A percentile compares a stretch with the other conserved stretches of the same genome.
Evolutionary conservation across 53 echinoderm and acorn worm genomes (phyloP).

Genomic region (Arbacia lixula): DNA sequence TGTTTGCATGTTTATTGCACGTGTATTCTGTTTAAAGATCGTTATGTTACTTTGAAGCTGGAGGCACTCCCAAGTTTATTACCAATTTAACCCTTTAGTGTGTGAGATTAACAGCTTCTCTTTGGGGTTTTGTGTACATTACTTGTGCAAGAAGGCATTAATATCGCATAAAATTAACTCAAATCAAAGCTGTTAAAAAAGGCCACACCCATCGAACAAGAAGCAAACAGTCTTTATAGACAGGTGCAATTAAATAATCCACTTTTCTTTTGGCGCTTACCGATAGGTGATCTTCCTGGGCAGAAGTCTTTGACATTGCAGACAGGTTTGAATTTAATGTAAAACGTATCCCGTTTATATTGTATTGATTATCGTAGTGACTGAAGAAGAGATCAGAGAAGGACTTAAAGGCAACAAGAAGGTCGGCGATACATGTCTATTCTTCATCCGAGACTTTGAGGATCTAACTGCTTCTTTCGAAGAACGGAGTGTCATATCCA

Average conservation of each 20-base stretch:
- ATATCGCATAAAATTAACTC: too few species aligned
- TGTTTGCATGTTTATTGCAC: background rate
- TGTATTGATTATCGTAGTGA: slow-evolving; percentile 55
- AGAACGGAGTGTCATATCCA: slow-evolving; percentile 30
- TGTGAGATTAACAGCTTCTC: too few species aligned
- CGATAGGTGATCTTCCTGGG: too few species aligned
- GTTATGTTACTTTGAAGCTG: background rate
- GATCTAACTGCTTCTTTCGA: slow-evolving; percentile 47
- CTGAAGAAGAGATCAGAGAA: slow-evolving; percentile 79
- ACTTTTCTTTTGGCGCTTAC: too few species aligned
- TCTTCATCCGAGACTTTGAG: slow-evolving; percentile 77
- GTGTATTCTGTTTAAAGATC: too few species aligned
- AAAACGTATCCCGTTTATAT: background rate
- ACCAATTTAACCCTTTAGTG: background rate
- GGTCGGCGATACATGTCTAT: slow-evolving; percentile 58
- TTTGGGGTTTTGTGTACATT: too few species aligned
- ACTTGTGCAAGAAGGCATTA: too few species aligned
- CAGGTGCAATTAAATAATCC: too few species aligned
- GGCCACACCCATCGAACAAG: too few species aligned
- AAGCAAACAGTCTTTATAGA: too few species aligned
- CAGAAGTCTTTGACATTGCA: background rate
- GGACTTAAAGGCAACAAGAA: slow-evolving; percentile 57
- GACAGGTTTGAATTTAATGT: background rate
- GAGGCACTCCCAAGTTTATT: background rate
- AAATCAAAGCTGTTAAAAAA: too few species aligned